These are phyloP conservation scores for Delichon dasypus DNA, from an alignment of 2,797 vertebrate genomes.

Conservation along the genomic window DNA sequence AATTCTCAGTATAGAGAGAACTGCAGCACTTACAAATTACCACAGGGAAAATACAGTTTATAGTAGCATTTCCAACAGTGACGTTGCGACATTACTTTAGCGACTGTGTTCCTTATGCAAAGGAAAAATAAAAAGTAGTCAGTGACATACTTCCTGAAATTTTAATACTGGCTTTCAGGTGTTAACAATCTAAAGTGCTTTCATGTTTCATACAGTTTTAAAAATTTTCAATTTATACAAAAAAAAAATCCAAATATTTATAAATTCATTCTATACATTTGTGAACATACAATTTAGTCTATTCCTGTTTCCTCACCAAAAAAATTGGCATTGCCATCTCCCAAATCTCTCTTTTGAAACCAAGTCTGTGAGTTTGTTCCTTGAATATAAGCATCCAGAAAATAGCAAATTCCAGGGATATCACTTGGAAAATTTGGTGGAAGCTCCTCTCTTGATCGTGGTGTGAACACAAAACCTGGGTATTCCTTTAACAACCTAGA, in stretches of 20 bases:
- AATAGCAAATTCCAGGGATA: conserved; percentile 97
- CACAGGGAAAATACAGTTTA: conserved; percentile 31
- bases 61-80: conserved; percentile 47
- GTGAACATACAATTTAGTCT: conserved; percentile 60
- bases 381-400: conserved; percentile 86
- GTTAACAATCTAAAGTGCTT: conserved; percentile 70
- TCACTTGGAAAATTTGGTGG: conserved; percentile 95
- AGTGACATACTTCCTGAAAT: conserved; percentile 53
- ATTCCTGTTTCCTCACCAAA: conserved; percentile 76
- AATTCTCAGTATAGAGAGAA: conserved; percentile 32
- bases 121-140: conserved; percentile 55
- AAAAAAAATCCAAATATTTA: conserved; percentile 4
- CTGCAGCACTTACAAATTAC: conserved; percentile 22
- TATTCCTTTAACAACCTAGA: conserved; percentile 90
- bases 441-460: conserved; percentile 93
- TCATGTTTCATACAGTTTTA: conserved; percentile 28
- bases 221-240: conserved; percentile 36
- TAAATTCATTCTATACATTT: not conserved
- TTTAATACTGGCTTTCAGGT: conserved; percentile 65
- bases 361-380: conserved; percentile 71
- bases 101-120: conserved; percentile 43
- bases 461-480: conserved; percentile 91
- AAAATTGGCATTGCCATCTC: conserved; percentile 76
- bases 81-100: conserved; percentile 23
- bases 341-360: conserved; percentile 73